These are phyloP conservation scores for Saguinus midas DNA, from an alignment of 2,113 vertebrate species.

Conservation along the genomic window DNA sequence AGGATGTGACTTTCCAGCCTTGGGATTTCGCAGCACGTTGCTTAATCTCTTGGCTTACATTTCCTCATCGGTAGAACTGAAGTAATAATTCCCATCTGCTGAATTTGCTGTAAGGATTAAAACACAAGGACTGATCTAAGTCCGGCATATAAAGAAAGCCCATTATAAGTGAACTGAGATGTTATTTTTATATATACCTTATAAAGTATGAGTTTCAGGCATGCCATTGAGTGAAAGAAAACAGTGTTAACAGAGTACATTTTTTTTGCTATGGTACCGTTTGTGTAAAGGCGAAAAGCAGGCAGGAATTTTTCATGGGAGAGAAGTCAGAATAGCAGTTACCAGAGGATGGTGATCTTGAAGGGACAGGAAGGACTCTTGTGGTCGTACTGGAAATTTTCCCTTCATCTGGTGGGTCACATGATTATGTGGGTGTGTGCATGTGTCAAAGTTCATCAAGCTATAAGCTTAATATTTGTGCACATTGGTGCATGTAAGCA, in stretches of 20 bases:
- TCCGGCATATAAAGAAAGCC: background rate
- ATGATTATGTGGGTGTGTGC: fast-evolving
- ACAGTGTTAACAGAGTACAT: background rate
- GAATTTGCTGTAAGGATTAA: background rate
- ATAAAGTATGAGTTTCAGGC: background rate
- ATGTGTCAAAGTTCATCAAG: background rate
- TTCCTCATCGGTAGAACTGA: background rate
- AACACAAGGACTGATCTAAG: background rate
- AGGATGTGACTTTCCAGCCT: background rate
- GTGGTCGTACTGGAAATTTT: background rate
- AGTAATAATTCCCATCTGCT: background rate
- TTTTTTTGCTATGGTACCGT: background rate
- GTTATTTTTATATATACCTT: background rate
- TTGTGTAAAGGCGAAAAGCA: background rate
- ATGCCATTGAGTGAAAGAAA: background rate
- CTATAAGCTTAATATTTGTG: background rate
- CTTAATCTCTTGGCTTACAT: background rate
- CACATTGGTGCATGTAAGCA: background rate
- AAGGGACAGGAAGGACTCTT: background rate
- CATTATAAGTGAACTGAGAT: background rate
- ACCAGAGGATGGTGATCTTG: background rate
- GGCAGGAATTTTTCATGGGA: background rate
- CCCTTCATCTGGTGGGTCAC: background rate
- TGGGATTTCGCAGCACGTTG: background rate
- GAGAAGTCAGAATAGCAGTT: background rate